These are phyloP conservation scores for Pelagia noctiluca DNA, from an alignment of 30 jellyfish, hydroid and myxozoan species.

Conservation along the genomic window DNA sequence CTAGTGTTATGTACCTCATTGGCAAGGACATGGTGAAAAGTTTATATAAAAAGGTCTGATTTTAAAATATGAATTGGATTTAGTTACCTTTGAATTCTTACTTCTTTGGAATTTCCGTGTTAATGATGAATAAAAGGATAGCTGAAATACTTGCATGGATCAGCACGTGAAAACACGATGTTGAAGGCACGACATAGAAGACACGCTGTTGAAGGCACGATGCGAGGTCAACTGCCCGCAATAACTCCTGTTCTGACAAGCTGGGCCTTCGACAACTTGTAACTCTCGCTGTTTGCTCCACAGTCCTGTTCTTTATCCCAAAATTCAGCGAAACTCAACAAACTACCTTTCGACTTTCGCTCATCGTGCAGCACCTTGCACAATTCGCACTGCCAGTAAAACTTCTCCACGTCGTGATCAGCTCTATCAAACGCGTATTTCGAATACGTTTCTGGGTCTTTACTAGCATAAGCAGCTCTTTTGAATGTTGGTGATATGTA, in stretches of 20 bases:
- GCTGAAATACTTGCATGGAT: too few relatives aligned
- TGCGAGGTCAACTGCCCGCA: not conserved
- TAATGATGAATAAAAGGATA: too few relatives aligned
- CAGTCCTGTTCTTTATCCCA: conserved; percentile 73
- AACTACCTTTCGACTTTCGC: not conserved
- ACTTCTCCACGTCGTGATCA: conserved; percentile 47
- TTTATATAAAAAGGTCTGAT: too few relatives aligned
- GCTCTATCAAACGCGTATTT: conserved; percentile 52
- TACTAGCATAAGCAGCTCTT: conserved; percentile 56
- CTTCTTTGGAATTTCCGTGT: too few relatives aligned
- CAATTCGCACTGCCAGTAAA: conserved; percentile 81
- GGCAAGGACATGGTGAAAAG: too few relatives aligned
- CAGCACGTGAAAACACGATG: too few relatives aligned
- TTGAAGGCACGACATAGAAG: too few relatives aligned
- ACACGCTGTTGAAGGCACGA: too few relatives aligned
- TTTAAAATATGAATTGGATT: too few relatives aligned
- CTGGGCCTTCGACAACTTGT: conserved; percentile 59
- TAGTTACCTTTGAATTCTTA: too few relatives aligned
- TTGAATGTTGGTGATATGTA: conserved; percentile 71
- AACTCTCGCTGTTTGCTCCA: conserved; percentile 10
- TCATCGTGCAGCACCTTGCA: conserved; percentile 35
- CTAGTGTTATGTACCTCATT: too few relatives aligned
- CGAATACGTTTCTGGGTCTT: conserved; percentile 17
- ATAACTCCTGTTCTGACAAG: conserved; percentile 56
- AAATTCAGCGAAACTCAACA: conserved; percentile 33